phyloP scores from a whole-genome alignment of 2,113 vertebrate genomes.

The Oncorhynchus kisutch region DNA sequence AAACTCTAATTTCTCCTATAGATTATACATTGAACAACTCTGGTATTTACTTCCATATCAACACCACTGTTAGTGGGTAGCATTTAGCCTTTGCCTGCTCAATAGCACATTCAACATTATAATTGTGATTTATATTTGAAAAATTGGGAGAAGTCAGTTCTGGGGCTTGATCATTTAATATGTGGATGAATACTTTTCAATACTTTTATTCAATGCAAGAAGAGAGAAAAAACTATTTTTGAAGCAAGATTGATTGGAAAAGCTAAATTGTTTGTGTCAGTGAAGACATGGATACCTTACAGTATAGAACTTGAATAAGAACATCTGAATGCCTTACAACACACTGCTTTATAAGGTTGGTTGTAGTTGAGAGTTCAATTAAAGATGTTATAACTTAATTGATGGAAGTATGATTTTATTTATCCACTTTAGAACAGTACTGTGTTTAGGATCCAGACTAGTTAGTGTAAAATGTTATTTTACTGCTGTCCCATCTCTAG shows the following conservation, averaged over 20 bases:
- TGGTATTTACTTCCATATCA: too few relatives aligned
- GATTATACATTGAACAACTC: neutral
- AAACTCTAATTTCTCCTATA: neutral
- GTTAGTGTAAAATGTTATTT: neutral
- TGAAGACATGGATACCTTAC: too few relatives aligned
- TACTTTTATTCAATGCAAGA: too few relatives aligned
- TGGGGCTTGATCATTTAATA: neutral
- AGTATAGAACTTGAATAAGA: too few relatives aligned
- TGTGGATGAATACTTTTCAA: too few relatives aligned
- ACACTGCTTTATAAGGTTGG: neutral
- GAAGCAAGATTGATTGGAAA: too few relatives aligned
- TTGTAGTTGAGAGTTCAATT: neutral
- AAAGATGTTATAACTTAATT: neutral
- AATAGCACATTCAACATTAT: neutral
- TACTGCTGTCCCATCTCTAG: neutral
- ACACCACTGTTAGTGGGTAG: too few relatives aligned
- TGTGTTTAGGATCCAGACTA: neutral
- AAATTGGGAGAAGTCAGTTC: neutral
- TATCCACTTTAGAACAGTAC: neutral
- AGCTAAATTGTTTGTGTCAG: too few relatives aligned
- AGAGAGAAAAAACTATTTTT: too few relatives aligned
- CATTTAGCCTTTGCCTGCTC: too few relatives aligned
- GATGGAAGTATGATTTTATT: neutral
- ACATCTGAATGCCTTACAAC: too few relatives aligned
- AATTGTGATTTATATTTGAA: neutral